Evolutionary conservation across 2,797 vertebrate genomes (phyloP), one percentile per base, ranked within the genome.

Genomic region (Nannoperca australis): DNA sequence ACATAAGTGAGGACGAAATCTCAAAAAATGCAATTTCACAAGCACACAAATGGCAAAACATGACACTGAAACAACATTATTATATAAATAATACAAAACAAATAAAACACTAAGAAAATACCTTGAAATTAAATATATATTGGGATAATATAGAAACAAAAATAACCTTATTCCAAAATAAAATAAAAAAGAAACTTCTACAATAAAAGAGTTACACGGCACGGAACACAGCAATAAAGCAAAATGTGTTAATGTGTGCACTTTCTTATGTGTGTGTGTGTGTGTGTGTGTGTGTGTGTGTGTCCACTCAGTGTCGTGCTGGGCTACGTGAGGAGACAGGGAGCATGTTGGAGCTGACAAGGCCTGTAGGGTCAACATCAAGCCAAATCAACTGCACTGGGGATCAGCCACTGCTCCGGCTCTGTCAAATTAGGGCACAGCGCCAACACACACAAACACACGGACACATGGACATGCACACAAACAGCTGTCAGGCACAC

Each of bases 341-440:
- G 83, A 93, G 91, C 92, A 93, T 92, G 91, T 91, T 93, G 91
- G 82, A 90, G 85, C 91, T 92, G 92, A 92, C 93, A 92, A 89
- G 90, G 93, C 91, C 92, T 93, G 89, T 93, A 92, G 92, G 92
- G 90, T 92, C 92, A 92, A 90, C 91, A 92, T 93, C 92, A 94
- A 91, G 89, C 89, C 87, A 93, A 93, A 94, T 94, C 91, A 94
- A 91, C 91, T 90, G 90, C 85, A 87, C 88, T 89, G 87, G 91
- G 89, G 90, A 94, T 94, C 93, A 92, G 88, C 88, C 89, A 89
- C 87, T 85, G 87, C 91, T 92, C 71, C 76, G 70, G 88, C 88
- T 90, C 90, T 93, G 93, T 94, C 91, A 92, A 94, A 94, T 93
- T 92, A 94, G 93, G 93, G 92, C 93, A 94, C 86, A 1, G 71